Base-by-base conservation (phyloP, 2,888 invertebrate genomes). In the Drosophila demipolita region DNA sequence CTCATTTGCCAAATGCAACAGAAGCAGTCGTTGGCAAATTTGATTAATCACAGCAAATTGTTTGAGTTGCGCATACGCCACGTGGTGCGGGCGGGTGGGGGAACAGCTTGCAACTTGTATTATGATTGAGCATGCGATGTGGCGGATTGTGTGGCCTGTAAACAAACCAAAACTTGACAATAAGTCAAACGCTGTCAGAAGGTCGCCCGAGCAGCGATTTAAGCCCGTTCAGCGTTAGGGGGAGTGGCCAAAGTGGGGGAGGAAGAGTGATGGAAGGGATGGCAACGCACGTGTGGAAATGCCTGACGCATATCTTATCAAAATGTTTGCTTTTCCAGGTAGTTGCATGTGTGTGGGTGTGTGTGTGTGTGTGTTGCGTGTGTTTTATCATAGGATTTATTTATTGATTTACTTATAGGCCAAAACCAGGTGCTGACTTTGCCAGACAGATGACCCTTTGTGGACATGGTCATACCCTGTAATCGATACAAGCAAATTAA, bases 331-430 rank as follows among this genome's bases (percentile, higher is more conserved):
- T 38, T 35, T 42, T 38, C 40, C 42, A 9, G 23, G 23, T 38
- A 15, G 32, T 38, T 57, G 4, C 11, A 23, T 48, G 7, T 48
- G 33, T 54, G n/a, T 29, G 29, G 5, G 29, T 6, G 29, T 23
- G 23, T 23, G 1, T 23, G 23, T 23, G 23, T 23, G 23, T 29
- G 29, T 29, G 6, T 29, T 29, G 29, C 29, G 29, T 29, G 1
- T 26, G 35, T 26, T 42, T 83, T 86, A 81, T 85, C 89, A 72
- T 73, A 73, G 69, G 75, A 72, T 38, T 84, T n/a, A n/a, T n/a
- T n/a, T n/a, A n/a, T n/a, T 89, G 82, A 87, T 89, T 86, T 86
- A 86, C 89, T 89, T 87, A 86, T 87, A 82, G 80, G 72, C 54
- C 70, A 68, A 62, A 33, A n/a, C 66, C 79, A 81, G 79, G 79